These are phyloP conservation scores for Metacarcinus magister DNA, from an alignment of 2,888 invertebrate genomes.

Conservation along the genomic window DNA sequence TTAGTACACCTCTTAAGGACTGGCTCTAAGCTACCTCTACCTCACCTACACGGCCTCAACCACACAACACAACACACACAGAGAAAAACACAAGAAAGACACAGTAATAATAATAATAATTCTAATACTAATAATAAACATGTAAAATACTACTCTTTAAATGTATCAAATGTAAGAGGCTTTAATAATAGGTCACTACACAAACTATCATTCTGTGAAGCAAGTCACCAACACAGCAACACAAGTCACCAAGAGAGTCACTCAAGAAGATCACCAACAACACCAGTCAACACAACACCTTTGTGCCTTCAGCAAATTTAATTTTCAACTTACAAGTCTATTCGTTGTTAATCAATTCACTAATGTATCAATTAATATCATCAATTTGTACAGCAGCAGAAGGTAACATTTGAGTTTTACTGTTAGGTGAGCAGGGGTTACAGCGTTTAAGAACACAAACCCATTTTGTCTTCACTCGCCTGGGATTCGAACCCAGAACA, in stretches of 20 bases:
- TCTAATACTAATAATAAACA: background rate
- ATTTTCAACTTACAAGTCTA: background rate
- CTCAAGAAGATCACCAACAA: background rate
- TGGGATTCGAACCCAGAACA: no score
- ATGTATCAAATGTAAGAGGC: constrained; percentile 17
- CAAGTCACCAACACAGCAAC: background rate
- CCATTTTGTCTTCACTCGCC: no score
- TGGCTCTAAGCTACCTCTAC: background rate
- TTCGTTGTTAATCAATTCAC: no score
- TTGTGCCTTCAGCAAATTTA: background rate
- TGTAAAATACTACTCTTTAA: background rate
- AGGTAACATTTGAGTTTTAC: background rate
- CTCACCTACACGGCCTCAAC: background rate
- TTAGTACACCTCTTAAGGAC: constrained; percentile 4
- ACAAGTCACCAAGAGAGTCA: background rate
- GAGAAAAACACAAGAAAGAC: background rate
- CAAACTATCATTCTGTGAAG: background rate
- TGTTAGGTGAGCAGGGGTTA: no score
- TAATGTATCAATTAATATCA: background rate
- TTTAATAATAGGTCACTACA: background rate
- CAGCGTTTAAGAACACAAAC: no score
- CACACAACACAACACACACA: constrained; percentile 28
- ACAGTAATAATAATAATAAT: background rate
- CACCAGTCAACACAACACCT: constrained; percentile 13
- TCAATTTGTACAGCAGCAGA: background rate